Evolutionary conservation across 1,140 invertebrate genomes (phyloP), one percentile per base, ranked within the genome.

Genomic region (Drosophila ananassae): DNA sequence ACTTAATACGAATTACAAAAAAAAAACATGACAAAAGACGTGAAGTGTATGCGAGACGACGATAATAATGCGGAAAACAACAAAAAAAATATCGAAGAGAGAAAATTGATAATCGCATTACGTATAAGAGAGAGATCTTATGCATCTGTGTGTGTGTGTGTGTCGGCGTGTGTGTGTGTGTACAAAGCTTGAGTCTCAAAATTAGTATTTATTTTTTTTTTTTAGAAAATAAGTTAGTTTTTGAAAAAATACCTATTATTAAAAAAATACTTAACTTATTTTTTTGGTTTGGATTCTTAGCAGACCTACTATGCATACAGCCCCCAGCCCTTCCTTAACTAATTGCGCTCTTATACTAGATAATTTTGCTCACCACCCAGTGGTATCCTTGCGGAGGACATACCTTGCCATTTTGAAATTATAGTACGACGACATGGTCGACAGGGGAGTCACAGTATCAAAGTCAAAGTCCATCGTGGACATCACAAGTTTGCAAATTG

Each of bases 381-480:
- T 17, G 13, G 17, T 46, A 13, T 34, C 22, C 7, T 1, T 39
- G 8, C 8, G 21, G n/a, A 10, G 9, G 46, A 85, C 83, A 87
- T 87, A 87, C 82, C 82, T 87, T 64, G 83, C 59, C 74, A 79
- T 50, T 54, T 89, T 64, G 25, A 87, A 87, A 34, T 87, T 68
- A 71, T 79, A 82, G 47, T 51, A 87, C 0, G 83, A 89, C 83
- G 79, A 82, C 82, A 89, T 54, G 6, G 82, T 82, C 71, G 83
- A 72, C n/a, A 67, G 81, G 1, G 82, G 83, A 25, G 78, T 66
- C 57, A 72, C 79, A 72, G 48, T 25, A 69, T 82, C 83, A 22
- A 75, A 79, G 48, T 57, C 47, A 30, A 82, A 76, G 75, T 87
- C 83, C 82, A 87, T 87, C 56, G 46, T 54, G 77, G 76, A 68